Evolutionary conservation across 2,888 invertebrate genomes (phyloP).

Genomic region (Pomacea canaliculata): DNA sequence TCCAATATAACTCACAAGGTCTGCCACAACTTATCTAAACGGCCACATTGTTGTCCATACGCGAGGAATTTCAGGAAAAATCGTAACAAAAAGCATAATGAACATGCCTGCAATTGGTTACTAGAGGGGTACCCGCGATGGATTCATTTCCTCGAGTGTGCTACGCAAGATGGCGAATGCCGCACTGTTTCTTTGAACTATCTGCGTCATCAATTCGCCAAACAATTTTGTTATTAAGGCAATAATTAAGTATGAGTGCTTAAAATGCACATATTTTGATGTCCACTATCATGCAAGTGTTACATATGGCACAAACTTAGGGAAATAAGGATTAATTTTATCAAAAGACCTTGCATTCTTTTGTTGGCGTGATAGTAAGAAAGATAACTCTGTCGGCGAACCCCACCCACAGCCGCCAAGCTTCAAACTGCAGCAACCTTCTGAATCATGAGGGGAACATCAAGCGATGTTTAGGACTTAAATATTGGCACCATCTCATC

Average conservation of each 20-base stretch:
- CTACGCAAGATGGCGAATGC: constrained; percentile 63
- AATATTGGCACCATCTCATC: too few relatives aligned
- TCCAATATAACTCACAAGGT: constrained; percentile 26
- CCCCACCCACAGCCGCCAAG: constrained; percentile 20
- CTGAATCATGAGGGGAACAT: too few relatives aligned
- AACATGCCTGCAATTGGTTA: constrained; percentile 64
- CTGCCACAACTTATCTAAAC: constrained; percentile 37
- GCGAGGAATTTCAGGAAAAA: constrained; percentile 59
- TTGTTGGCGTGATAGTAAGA: constrained; percentile 19
- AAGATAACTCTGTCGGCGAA: constrained; percentile 27
- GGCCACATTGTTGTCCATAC: constrained; percentile 60
- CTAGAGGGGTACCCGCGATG: constrained; percentile 62
- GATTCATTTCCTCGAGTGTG: constrained; percentile 51
- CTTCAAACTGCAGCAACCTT: neutral
- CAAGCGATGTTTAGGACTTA: too few relatives aligned
- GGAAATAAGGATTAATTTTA: neutral
- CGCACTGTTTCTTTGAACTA: constrained; percentile 29
- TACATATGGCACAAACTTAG: too few relatives aligned
- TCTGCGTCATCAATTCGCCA: constrained; percentile 24
- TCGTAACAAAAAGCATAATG: constrained; percentile 68
- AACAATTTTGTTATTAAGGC: neutral
- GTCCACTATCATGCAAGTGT: constrained; percentile 1
- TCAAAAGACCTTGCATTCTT: constrained; percentile 23
- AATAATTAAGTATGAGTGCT: too few relatives aligned
- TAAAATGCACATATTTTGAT: constrained; percentile 1